phyloP scores from a whole-genome alignment of 2,113 vertebrate species.

The Microtus montanus region DNA sequence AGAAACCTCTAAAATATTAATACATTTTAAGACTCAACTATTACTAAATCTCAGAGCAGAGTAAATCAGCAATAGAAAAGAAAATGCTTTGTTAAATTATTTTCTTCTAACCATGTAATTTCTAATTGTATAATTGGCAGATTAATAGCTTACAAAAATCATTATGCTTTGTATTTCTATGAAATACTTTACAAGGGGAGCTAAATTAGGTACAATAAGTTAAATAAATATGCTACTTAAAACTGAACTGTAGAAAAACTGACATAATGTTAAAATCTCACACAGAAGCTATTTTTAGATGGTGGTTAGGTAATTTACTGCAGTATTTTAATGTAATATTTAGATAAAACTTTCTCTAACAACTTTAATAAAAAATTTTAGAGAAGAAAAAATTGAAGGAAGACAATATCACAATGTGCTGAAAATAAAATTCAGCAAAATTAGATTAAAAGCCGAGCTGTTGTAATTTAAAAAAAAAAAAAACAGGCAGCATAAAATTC shows the following conservation, averaged over 20 bases:
- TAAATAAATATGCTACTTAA: slow-evolving; percentile 57
- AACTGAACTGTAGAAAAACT: slow-evolving; percentile 38
- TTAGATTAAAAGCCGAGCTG: slow-evolving; percentile 48
- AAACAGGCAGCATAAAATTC: slow-evolving; percentile 20
- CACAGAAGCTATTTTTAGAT: slow-evolving; percentile 42
- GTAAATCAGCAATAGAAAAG: slow-evolving; percentile 62
- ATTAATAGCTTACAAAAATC: slow-evolving; percentile 53
- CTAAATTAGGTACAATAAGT: slow-evolving; percentile 5
- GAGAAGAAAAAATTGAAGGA: background rate
- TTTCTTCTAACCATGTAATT: slow-evolving; percentile 35
- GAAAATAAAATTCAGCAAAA: slow-evolving; percentile 62
- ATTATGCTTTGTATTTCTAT: slow-evolving; percentile 47
- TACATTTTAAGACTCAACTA: slow-evolving; percentile 19
- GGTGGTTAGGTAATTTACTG: slow-evolving; percentile 42
- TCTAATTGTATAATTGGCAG: background rate
- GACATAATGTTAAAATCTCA: slow-evolving; percentile 14
- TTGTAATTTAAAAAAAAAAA: slow-evolving; percentile 62
- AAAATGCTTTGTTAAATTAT: slow-evolving; percentile 46
- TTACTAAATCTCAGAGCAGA: slow-evolving; percentile 56
- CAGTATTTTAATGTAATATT: slow-evolving; percentile 14
- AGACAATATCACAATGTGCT: slow-evolving; percentile 33
- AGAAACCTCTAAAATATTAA: slow-evolving; percentile 41
- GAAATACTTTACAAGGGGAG: slow-evolving; percentile 54
- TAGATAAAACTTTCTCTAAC: slow-evolving; percentile 34
- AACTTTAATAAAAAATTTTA: slow-evolving; percentile 52